Evolutionary conservation across 1,140 invertebrate species (phyloP).

Genomic region (Ephestia elutella): DNA sequence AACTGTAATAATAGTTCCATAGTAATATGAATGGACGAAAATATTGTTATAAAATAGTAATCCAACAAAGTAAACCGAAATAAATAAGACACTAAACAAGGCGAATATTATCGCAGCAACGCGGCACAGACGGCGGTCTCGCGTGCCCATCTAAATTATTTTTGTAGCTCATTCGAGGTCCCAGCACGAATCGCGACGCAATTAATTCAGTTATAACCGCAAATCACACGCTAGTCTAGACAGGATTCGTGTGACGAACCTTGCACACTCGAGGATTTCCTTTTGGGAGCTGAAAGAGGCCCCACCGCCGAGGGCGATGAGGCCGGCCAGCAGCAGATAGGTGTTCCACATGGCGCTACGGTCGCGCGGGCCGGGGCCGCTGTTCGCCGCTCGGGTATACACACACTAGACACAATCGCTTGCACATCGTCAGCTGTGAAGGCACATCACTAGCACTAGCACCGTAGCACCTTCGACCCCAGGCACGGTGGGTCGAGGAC

Average conservation of each 20-base stretch:
- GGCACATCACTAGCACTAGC: constrained; percentile 48
- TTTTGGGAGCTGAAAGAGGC: constrained; percentile 51
- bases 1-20: too few relatives aligned
- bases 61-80: background rate
- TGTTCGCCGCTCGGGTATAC: constrained; percentile 43
- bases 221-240: background rate
- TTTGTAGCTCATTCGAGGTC: constrained; percentile 61
- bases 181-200: constrained; percentile 31
- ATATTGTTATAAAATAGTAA: background rate
- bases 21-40: too few relatives aligned
- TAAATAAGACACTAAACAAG: background rate
- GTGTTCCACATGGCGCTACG: constrained; percentile 61
- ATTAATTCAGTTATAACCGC: constrained; percentile 14
- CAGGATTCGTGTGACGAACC: constrained; percentile 43
- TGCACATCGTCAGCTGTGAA: constrained; percentile 52
- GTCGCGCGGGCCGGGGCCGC: constrained; percentile 36
- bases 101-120: background rate
- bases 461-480: constrained; percentile 28
- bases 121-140: constrained; percentile 30
- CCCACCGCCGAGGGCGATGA: constrained; percentile 45
- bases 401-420: constrained; percentile 52
- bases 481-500: constrained; percentile 41
- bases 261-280: constrained; percentile 64
- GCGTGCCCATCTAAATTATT: constrained; percentile 57
- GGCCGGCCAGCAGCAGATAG: constrained; percentile 43